These are phyloP conservation scores for Criorhina ranunculi DNA, from an alignment of 2,888 invertebrate genomes.

Conservation along the genomic window DNA sequence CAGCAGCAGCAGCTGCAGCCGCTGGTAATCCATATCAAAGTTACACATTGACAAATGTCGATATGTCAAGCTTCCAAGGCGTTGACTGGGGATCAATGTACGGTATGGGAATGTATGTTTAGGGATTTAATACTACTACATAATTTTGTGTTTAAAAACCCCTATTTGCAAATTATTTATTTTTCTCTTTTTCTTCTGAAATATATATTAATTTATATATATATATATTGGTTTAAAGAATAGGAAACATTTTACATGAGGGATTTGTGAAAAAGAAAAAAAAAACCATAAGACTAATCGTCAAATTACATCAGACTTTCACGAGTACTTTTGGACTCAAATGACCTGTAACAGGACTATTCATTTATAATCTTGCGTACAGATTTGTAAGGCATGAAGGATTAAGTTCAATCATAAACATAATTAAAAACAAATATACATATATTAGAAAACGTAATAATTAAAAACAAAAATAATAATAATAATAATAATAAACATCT, in stretches of 20 bases:
- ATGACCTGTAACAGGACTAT: constrained; percentile 69
- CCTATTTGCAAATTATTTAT: constrained; percentile 58
- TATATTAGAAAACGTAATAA: constrained; percentile 74
- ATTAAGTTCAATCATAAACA: constrained; percentile 70
- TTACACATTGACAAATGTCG: constrained; percentile 94
- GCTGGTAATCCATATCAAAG: constrained; percentile 90
- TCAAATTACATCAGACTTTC: constrained; percentile 13
- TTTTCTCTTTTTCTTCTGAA: constrained; percentile 4
- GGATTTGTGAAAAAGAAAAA: constrained; percentile 27
- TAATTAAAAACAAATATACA: constrained; percentile 77
- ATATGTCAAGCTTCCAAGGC: constrained; percentile 96
- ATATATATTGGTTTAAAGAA: neutral
- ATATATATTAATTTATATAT: too few relatives aligned
- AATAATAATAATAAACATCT: constrained; percentile 39
- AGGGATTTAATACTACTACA: constrained; percentile 71
- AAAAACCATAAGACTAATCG: constrained; percentile 30
- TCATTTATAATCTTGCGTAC: constrained; percentile 66
- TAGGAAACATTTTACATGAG: constrained; percentile 15
- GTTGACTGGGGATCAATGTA: constrained; percentile 97
- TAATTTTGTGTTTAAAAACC: constrained; percentile 30
- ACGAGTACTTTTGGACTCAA: constrained; percentile 40
- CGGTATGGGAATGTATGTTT: constrained; percentile 96
- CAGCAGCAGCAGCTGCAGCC: constrained; percentile 87
- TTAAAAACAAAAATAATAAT: constrained; percentile 44
- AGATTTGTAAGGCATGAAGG: constrained; percentile 68